Conservation (phyloP, 2,797 vertebrate species). For the Acanthiza pusilla region DNA sequence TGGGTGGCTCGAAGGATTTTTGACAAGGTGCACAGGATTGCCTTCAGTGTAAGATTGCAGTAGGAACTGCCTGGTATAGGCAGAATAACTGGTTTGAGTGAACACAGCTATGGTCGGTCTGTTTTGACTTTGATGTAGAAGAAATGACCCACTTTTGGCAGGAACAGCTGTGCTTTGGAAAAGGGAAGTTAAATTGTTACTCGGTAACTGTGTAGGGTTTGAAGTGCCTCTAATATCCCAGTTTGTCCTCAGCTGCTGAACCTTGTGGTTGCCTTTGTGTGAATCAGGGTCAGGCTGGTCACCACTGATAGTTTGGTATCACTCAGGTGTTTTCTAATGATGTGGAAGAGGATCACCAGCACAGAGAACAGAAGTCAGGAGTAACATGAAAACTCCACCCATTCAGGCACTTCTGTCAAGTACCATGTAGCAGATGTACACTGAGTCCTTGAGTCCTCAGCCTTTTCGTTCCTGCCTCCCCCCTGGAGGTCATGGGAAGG, state of each 20-base stretch:
- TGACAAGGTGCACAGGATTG: background rate
- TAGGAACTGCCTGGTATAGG: background rate
- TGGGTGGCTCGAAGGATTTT: background rate
- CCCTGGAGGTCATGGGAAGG: background rate
- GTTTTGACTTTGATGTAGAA: background rate
- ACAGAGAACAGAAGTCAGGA: background rate
- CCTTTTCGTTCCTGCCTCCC: background rate
- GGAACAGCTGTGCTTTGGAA: background rate
- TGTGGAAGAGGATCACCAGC: background rate
- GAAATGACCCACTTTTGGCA: background rate
- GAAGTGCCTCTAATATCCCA: background rate
- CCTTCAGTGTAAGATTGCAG: background rate
- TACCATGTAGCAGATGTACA: background rate
- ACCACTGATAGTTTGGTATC: background rate
- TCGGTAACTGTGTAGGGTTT: background rate
- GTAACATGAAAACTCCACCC: background rate
- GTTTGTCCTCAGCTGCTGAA: background rate
- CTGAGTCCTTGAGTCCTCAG: background rate
- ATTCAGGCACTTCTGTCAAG: background rate
- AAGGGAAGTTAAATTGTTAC: background rate
- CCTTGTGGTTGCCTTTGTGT: background rate
- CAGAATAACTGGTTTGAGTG: conserved; percentile 21
- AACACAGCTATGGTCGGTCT: background rate
- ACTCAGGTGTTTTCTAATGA: background rate
- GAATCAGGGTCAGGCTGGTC: background rate